phyloP scores from a whole-genome alignment of 2,113 vertebrate species.

The Cichladusa arquata region DNA sequence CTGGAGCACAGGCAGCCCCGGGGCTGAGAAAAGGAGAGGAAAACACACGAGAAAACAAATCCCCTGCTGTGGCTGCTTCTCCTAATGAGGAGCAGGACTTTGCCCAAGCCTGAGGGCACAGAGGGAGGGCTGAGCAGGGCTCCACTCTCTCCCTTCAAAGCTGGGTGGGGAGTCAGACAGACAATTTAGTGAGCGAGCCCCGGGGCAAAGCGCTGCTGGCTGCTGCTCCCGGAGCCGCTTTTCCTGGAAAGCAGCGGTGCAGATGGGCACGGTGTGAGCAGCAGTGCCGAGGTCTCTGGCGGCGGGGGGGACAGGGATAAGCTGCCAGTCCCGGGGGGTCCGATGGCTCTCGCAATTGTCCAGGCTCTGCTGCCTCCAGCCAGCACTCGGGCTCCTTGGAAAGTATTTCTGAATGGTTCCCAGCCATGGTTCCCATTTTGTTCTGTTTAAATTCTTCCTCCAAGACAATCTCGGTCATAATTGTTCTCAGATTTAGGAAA shows the following conservation, averaged over 20 bases:
- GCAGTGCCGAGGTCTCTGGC: not conserved
- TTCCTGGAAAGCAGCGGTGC: not conserved
- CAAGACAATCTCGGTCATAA: not conserved
- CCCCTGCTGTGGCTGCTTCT: not conserved
- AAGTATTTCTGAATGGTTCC: slow-evolving; percentile 51
- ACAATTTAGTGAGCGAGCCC: not conserved
- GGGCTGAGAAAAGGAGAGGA: not conserved
- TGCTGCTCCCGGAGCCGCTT: not conserved
- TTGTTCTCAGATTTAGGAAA: slow-evolving; percentile 66
- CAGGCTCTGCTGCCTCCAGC: not conserved
- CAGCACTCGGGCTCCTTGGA: not conserved
- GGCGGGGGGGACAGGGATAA: not conserved
- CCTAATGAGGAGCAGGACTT: slow-evolving; percentile 25
- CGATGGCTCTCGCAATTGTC: not conserved
- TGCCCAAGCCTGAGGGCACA: not conserved
- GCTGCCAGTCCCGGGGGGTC: slow-evolving; percentile 5
- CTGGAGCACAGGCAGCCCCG: not conserved
- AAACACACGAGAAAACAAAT: not conserved
- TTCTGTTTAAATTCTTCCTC: slow-evolving; percentile 48
- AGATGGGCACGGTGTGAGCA: not conserved
- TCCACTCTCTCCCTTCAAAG: not conserved
- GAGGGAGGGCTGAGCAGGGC: not conserved
- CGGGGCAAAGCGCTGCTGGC: not conserved
- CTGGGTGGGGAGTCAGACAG: not conserved
- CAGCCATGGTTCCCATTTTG: slow-evolving; percentile 19